A percentile compares a stretch with the other conserved stretches of the same genome.
These are phyloP conservation scores for Sitta carolinensis DNA, from an alignment of 2,797 vertebrate genomes.

Conservation along the genomic window DNA sequence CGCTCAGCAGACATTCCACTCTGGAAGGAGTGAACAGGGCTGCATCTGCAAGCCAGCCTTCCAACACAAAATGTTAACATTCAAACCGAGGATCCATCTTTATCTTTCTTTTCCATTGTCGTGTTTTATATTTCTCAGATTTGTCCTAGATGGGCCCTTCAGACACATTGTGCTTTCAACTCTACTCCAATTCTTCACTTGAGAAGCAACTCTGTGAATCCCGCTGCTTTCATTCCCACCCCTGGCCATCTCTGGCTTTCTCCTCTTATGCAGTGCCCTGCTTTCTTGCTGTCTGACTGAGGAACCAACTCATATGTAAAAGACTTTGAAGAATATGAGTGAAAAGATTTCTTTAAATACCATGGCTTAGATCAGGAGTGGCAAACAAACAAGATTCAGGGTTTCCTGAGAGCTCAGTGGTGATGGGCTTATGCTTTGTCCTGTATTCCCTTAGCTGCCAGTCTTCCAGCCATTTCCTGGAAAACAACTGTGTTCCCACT, in stretches of 20 bases:
- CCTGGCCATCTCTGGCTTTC: neutral
- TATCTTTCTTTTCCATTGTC: neutral
- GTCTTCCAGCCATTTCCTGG: slow-evolving; percentile 34
- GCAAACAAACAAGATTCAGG: neutral
- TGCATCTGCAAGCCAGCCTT: neutral
- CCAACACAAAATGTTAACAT: neutral
- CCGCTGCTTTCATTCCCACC: neutral
- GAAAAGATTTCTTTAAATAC: slow-evolving; percentile 5
- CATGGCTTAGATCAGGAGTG: neutral
- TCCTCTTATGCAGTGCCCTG: neutral
- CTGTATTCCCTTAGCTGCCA: neutral
- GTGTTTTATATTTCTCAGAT: neutral
- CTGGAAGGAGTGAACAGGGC: neutral
- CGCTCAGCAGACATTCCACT: neutral
- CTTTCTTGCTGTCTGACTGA: neutral
- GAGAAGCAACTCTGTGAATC: neutral
- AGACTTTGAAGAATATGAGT: neutral
- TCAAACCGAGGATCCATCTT: neutral
- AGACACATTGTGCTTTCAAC: slow-evolving; percentile 12
- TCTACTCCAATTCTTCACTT: neutral
- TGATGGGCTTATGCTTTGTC: neutral
- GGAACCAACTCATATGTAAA: neutral
- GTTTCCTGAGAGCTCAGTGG: neutral
- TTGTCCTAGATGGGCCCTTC: neutral
- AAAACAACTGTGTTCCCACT: slow-evolving; percentile 21